Percentiles rank a stretch among this genome's conserved stretches.
phyloP scores from a whole-genome alignment of 2,888 invertebrate species.

The Pristionchus japonicus region DNA sequence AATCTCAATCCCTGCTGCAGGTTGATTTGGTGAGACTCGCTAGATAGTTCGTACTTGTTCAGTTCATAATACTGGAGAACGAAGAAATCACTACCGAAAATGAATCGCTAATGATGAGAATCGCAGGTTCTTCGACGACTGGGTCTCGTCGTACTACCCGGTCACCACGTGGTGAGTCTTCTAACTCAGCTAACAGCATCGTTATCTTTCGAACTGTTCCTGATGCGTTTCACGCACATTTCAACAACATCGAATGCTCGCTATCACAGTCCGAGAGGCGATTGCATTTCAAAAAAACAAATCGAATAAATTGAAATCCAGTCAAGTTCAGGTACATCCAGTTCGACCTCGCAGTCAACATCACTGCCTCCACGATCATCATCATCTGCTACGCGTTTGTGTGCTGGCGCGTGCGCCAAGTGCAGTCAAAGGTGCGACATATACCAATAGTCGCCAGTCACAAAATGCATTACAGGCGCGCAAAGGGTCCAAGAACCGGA shows the following conservation, averaged over 20 bases:
- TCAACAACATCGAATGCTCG: no score
- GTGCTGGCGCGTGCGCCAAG: conserved; percentile 37
- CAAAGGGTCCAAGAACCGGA: background rate
- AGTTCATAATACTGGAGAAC: background rate
- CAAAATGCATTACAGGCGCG: conserved; percentile 26
- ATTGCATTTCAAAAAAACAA: no score
- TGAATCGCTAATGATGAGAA: background rate
- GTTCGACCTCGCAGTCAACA: conserved; percentile 22
- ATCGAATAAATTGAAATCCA: background rate
- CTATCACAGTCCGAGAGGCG: no score
- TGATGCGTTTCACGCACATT: no score
- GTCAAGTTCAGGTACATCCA: background rate
- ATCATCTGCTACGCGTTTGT: conserved; percentile 31
- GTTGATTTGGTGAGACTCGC: background rate
- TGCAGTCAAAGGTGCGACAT: background rate
- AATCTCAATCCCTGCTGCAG: background rate
- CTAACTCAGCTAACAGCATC: no score
- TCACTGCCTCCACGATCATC: conserved; percentile 1
- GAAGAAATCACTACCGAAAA: background rate
- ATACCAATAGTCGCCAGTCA: background rate
- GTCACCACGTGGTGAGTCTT: background rate
- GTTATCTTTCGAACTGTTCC: no score
- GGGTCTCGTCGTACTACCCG: conserved; percentile 16
- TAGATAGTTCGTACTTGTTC: no score
- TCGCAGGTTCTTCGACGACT: conserved; percentile 22